Evolutionary conservation across 2,888 invertebrate species (phyloP), one percentile per base, ranked within the genome.

Genomic region (Coecobrya sp.): DNA sequence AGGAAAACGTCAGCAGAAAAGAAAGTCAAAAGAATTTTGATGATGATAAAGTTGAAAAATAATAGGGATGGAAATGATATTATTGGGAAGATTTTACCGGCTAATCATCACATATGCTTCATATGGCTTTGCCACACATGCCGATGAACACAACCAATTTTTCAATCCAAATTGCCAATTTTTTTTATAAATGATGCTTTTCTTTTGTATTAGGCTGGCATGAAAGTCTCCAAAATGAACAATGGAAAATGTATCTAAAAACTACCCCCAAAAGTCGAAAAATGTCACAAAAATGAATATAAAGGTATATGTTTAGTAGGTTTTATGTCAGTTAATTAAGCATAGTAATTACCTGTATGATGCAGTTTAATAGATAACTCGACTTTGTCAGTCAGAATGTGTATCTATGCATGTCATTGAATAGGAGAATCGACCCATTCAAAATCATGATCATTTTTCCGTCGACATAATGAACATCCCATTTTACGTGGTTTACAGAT

Each of bases 101-200:
- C 70, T 92, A 87, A 87, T 92, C 91, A 92, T 82, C 87, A 87
- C 86, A 55, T 59, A 19, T 55, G 45, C 68, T 81, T 22, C 82
- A 86, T 59, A 68, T 52, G 19, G 87, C 22, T 84, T 73, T 84
- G 30, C 91, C 91, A 42, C 87, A 91, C 91, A 88, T 59, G 76
- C 52, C 91, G 86, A 68, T 42, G 19, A 84, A 27, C 49, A 81
- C 16, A 36, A 16, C 42, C 68, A 86, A 91, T 91, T 86, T 86
- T 81, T 91, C 91, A 91, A 76, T 16, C 11, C 19, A 13, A 52
- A 55, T 36, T 42, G 62, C 82, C 19, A 36, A 68, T 85, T 84
- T 52, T 52, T 55, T 81, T 42, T 52, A 27, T 55, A 42, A 42
- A 42, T 10, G n/a, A n/a, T n/a, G n/a, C n/a, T n/a, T n/a, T n/a